A percentile compares a stretch with the other conserved stretches of the same genome.
These are phyloP conservation scores for Mongoloraphidia duomilia DNA, from an alignment of 2,888 invertebrate species.

Conservation along the genomic window DNA sequence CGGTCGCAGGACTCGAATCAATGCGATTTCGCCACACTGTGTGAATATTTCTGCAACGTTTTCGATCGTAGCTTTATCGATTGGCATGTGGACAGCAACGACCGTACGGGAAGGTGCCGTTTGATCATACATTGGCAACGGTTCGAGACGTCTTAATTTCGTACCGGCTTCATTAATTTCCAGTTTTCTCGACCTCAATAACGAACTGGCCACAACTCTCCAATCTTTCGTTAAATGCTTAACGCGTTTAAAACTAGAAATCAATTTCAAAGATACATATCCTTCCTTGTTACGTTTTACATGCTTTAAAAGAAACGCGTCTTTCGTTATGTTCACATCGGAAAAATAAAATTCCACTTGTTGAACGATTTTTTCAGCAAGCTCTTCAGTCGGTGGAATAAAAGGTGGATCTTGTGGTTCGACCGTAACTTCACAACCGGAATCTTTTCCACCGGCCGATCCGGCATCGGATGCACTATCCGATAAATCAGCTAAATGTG, in stretches of 20 bases:
- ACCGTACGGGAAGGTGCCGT: constrained; percentile 86
- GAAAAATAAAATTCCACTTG: constrained; percentile 95
- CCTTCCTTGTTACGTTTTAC: constrained; percentile 91
- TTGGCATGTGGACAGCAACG: constrained; percentile 72
- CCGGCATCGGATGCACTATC: constrained; percentile 50
- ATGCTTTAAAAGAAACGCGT: constrained; percentile 89
- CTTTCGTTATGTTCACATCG: constrained; percentile 87
- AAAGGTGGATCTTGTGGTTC: constrained; percentile 44
- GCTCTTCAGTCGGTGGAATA: constrained; percentile 56
- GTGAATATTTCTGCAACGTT: constrained; percentile 83
- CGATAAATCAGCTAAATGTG: constrained; percentile 44
- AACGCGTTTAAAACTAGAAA: constrained; percentile 89
- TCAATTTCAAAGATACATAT: constrained; percentile 84
- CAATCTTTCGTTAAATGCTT: constrained; percentile 90
- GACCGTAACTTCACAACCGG: constrained; percentile 48
- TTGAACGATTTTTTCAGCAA: constrained; percentile 62
- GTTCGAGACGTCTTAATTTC: constrained; percentile 71
- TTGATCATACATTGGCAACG: constrained; percentile 81
- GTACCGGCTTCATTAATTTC: constrained; percentile 85
- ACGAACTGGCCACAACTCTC: constrained; percentile 78
- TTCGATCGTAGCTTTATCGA: constrained; percentile 75
- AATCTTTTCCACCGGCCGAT: constrained; percentile 49
- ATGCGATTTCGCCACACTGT: constrained; percentile 76
- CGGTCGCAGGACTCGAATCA: constrained; percentile 75
- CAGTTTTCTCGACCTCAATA: constrained; percentile 61